These are phyloP conservation scores for Ceratothoa steindachneri DNA, from an alignment of 2,888 invertebrate genomes.

Conservation along the genomic window DNA sequence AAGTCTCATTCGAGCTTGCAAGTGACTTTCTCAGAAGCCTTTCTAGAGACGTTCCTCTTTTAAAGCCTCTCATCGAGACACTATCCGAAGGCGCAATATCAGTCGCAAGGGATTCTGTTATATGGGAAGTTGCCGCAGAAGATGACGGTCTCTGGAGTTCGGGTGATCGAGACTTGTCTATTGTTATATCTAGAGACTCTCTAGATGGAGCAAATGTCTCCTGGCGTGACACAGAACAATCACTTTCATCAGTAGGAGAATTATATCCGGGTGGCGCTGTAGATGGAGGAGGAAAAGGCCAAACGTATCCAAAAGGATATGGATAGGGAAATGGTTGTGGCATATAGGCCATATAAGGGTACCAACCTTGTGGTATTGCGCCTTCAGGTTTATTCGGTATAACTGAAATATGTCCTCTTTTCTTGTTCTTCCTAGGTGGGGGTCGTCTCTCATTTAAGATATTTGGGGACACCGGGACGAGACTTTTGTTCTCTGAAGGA, in stretches of 20 bases:
- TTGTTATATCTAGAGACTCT: conserved; percentile 20
- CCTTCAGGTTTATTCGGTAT: conserved; percentile 9
- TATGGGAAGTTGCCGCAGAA: conserved; percentile 26
- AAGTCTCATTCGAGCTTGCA: conserved; percentile 22
- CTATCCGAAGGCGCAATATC: conserved; percentile 39
- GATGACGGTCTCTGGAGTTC: conserved; percentile 21
- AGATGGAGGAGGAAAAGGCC: conserved; percentile 3
- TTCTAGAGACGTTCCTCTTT: conserved; percentile 19
- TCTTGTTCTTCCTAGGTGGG: conserved; percentile 36
- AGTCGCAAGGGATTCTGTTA: conserved; percentile 27
- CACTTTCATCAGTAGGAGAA: conserved; percentile 17
- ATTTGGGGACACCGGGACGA: neutral
- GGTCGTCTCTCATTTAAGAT: conserved; percentile 30
- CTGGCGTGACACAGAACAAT: conserved; percentile 19
- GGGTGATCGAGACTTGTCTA: conserved; percentile 20
- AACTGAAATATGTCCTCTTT: neutral
- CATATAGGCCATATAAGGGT: conserved; percentile 37
- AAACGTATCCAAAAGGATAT: conserved; percentile 32
- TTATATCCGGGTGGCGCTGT: neutral
- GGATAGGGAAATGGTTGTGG: conserved; percentile 38
- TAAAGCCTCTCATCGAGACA: conserved; percentile 31
- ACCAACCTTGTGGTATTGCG: conserved; percentile 17
- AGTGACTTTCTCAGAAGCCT: conserved; percentile 21
- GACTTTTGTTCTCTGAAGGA: neutral
- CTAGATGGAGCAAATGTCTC: conserved; percentile 16